A percentile compares a stretch with the other conserved stretches of the same genome.
These are phyloP conservation scores for Rhagonycha lutea DNA, from an alignment of 2,888 invertebrate species.

Conservation along the genomic window DNA sequence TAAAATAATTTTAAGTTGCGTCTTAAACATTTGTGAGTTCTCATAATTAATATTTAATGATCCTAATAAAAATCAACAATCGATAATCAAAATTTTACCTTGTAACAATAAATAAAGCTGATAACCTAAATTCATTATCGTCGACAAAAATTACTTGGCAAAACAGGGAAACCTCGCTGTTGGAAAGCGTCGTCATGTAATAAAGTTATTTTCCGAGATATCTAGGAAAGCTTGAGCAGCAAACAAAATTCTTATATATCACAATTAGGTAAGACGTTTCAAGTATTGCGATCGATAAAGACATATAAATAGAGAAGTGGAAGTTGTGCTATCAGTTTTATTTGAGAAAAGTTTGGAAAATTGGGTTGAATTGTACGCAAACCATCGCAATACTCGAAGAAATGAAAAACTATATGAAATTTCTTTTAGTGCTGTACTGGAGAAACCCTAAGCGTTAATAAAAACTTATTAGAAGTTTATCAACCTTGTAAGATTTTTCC, in stretches of 20 bases:
- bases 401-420: too few species aligned
- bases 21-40: not conserved
- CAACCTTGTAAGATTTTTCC: not conserved
- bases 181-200: not conserved
- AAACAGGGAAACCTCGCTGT: not conserved
- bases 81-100: not conserved
- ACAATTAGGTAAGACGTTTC: not conserved
- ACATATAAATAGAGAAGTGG: not conserved
- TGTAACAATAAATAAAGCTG: not conserved
- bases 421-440: too few species aligned
- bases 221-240: not conserved
- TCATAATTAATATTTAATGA: not conserved
- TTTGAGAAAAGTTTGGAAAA: not conserved
- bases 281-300: not conserved
- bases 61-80: not conserved
- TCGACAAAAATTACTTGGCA: not conserved
- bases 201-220: not conserved
- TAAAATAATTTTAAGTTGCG: not conserved
- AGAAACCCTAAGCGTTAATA: not conserved
- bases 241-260: not conserved
- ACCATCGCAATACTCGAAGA: not conserved
- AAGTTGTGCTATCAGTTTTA: not conserved
- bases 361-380: not conserved
- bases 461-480: not conserved
- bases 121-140: not conserved